phyloP scores from a whole-genome alignment of 2,113 vertebrate species.

The Climacteris rufus region DNA sequence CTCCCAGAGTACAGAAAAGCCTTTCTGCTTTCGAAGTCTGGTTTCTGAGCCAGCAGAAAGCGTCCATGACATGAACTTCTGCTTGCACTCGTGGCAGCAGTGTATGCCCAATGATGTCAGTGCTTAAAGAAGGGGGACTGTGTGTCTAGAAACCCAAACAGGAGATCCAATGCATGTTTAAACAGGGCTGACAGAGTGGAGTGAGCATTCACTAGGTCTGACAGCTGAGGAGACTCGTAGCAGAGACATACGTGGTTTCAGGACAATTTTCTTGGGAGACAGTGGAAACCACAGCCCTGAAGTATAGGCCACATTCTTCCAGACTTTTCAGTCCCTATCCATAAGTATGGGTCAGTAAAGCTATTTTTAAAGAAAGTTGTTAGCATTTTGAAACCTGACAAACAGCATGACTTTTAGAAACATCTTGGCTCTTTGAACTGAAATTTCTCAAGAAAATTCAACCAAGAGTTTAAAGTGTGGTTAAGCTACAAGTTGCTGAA shows the following conservation, averaged over 20 bases:
- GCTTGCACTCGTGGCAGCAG: not conserved
- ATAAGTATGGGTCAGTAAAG: not conserved
- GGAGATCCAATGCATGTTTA: not conserved
- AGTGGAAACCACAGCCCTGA: not conserved
- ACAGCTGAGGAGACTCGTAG: not conserved
- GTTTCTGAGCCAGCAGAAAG: not conserved
- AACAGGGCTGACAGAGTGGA: not conserved
- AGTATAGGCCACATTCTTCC: not conserved
- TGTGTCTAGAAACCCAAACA: accelerated
- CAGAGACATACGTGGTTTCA: not conserved
- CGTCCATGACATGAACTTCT: accelerated
- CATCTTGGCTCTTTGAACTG: not conserved
- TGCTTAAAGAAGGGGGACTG: not conserved
- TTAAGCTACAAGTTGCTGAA: conserved; percentile 16
- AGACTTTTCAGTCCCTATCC: not conserved
- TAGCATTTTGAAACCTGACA: not conserved
- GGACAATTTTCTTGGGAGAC: not conserved
- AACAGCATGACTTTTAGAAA: not conserved
- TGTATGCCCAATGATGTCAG: not conserved
- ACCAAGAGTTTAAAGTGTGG: conserved; percentile 4
- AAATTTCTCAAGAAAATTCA: conserved; percentile 1
- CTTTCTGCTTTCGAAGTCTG: not conserved
- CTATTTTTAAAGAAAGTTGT: not conserved
- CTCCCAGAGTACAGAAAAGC: not conserved
- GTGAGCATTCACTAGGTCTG: not conserved